Evolutionary conservation across 2,113 vertebrate genomes (phyloP).

Genomic region (Anarhynchus alexandrinus): DNA sequence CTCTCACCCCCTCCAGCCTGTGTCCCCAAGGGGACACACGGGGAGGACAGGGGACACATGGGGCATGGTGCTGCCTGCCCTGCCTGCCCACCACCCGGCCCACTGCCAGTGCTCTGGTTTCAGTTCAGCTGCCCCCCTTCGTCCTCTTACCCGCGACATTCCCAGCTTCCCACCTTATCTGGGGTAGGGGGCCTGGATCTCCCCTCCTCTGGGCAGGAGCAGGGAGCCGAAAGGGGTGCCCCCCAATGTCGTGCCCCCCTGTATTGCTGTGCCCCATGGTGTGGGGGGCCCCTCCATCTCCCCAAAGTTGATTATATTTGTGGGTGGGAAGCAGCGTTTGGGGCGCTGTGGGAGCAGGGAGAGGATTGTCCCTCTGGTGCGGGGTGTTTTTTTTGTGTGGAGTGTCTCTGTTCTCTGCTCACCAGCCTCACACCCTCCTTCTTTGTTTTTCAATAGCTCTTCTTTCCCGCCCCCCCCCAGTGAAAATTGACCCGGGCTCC

Average conservation of each 20-base stretch:
- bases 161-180: background rate
- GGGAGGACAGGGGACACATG: background rate
- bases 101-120: background rate
- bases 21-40: background rate
- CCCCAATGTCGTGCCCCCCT: fast-evolving
- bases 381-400: background rate
- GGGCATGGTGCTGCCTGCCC: background rate
- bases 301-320: background rate
- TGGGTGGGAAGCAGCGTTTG: background rate
- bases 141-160: background rate
- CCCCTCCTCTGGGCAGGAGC: background rate
- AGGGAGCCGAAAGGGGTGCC: background rate
- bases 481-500: slow-evolving; percentile 73
- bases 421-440: background rate
- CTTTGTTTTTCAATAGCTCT: background rate
- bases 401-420: background rate
- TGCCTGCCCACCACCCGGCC: background rate
- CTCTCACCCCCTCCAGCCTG: background rate
- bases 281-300: background rate
- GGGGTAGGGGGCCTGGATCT: background rate
- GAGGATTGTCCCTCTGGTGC: fast-evolving
- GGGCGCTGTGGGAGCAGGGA: fast-evolving
- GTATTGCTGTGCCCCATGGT: fast-evolving
- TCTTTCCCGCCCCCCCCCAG: slow-evolving; percentile 53
- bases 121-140: background rate